Evolutionary conservation across 2,888 invertebrate genomes (phyloP).

Genomic region (Emmelina monodactyla): DNA sequence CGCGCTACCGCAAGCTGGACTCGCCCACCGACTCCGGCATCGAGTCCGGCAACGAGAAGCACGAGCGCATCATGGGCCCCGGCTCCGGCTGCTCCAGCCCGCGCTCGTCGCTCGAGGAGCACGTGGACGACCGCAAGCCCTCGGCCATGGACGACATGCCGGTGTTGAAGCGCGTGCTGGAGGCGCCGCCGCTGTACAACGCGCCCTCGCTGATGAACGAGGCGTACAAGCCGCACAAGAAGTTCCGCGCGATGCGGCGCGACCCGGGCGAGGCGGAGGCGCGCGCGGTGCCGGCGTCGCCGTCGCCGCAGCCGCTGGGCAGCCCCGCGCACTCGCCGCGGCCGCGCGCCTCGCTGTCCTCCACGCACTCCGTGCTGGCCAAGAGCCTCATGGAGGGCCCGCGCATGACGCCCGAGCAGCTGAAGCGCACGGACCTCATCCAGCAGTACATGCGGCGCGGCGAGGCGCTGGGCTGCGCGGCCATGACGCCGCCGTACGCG

Average conservation of each 20-base stretch:
- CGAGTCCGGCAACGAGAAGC: constrained; percentile 90
- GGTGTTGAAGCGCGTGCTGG: constrained; percentile 88
- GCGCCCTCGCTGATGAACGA: constrained; percentile 93
- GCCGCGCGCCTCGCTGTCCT: constrained; percentile 72
- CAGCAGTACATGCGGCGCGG: constrained; percentile 90
- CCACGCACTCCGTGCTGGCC: constrained; percentile 89
- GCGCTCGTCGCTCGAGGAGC: constrained; percentile 83
- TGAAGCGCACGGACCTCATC: constrained; percentile 90
- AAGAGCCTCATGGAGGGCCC: constrained; percentile 93
- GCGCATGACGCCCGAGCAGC: constrained; percentile 90
- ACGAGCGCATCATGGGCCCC: constrained; percentile 74
- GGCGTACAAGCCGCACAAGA: constrained; percentile 95
- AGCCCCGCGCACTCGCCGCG: constrained; percentile 66
- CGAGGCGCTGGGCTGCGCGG: constrained; percentile 60
- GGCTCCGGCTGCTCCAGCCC: constrained; percentile 86
- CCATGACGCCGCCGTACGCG: constrained; percentile 56
- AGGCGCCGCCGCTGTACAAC: constrained; percentile 91
- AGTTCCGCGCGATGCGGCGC: constrained; percentile 87
- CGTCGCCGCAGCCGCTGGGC: constrained; percentile 62
- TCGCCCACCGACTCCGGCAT: constrained; percentile 94
- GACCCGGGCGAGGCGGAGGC: constrained; percentile 81
- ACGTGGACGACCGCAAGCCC: constrained; percentile 66
- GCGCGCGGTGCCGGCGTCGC: constrained; percentile 45
- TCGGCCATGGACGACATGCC: constrained; percentile 89
- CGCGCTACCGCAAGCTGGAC: constrained; percentile 84